Percentiles rank a stretch among this genome's conserved stretches.
phyloP scores from a whole-genome alignment of 1,140 invertebrate species.

The Drosophila parvula region DNA sequence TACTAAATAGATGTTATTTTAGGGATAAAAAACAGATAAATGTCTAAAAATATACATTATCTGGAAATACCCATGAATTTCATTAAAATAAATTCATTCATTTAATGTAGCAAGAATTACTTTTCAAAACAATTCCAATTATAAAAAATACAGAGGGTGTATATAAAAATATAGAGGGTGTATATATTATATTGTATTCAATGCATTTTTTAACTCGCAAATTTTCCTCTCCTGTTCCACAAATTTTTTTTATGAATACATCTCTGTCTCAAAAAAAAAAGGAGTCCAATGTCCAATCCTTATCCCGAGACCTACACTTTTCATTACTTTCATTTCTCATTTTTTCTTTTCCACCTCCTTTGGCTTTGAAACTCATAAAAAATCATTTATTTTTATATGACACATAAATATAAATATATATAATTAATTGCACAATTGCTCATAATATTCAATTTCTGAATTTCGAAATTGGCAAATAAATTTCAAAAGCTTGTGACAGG shows the following conservation, averaged over 20 bases:
- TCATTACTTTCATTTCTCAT: conserved; percentile 14
- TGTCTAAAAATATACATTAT: no score
- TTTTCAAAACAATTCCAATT: no score
- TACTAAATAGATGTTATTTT: no score
- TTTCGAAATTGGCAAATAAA: conserved; percentile 49
- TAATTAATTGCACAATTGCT: conserved; percentile 42
- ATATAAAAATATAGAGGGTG: no score
- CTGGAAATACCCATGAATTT: no score
- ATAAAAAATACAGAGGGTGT: no score
- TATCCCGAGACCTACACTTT: neutral
- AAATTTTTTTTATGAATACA: neutral
- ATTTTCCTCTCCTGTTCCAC: no score
- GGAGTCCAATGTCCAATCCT: neutral
- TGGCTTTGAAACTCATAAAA: conserved; percentile 11
- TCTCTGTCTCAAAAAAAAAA: neutral
- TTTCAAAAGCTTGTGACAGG: conserved; percentile 42
- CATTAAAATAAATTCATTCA: no score
- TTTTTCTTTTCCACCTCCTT: conserved; percentile 1
- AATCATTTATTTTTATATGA: conserved; percentile 16
- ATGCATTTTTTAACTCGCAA: no score
- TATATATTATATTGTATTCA: no score
- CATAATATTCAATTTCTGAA: conserved; percentile 51
- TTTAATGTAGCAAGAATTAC: no score
- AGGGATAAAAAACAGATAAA: no score
- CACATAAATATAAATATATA: conserved; percentile 39